Base-by-base conservation (phyloP, 2,797 vertebrate species). In the Helostoma temminkii region DNA sequence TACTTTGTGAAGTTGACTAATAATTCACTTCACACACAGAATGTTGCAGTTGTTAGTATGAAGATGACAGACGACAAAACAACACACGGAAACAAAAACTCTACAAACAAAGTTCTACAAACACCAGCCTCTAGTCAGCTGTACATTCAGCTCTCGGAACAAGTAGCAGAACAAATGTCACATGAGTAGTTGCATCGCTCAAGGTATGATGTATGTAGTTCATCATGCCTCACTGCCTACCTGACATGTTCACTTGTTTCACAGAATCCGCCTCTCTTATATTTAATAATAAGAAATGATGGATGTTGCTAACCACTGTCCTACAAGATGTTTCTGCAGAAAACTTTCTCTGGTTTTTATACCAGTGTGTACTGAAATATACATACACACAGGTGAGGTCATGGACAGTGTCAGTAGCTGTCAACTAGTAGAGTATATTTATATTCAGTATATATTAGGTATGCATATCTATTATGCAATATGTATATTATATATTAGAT, bases 171-270 rank as follows among this genome's bases (percentile, higher is more conserved):
- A 59, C 78, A 69, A 78, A 87, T 87, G 81, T 83, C 84, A 90
- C 85, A 77, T 83, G 83, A 87, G 72, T 77, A 77, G 80, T 74
- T 79, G 56, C 60, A 80, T 86, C 53, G 81, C 82, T 87, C 72
- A 85, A 85, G 85, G 83, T 91, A 81, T 63, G 81, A 90, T 87
- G 78, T 77, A 80, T 87, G 84, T 79, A 78, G 75, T 78, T 85
- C 81, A 75, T 87, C 80, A 78, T 39, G 84, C 88, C 58, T 90
- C 81, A 10, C 77, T 85, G 80, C 71, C 50, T 81, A 58, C 11
- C 76, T 74, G 82, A 89, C 82, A 60, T 72, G 85, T 73, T 82
- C 78, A 66, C 75, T 86, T 88, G 80, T 90, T 83, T 78, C 63
- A 63, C 61, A 61, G 66, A 76, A 64, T 76, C 69, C 67, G 66